Evolutionary conservation across 1,140 invertebrate genomes (phyloP), one percentile per base, ranked within the genome.

Genomic region (Solen grandis): DNA sequence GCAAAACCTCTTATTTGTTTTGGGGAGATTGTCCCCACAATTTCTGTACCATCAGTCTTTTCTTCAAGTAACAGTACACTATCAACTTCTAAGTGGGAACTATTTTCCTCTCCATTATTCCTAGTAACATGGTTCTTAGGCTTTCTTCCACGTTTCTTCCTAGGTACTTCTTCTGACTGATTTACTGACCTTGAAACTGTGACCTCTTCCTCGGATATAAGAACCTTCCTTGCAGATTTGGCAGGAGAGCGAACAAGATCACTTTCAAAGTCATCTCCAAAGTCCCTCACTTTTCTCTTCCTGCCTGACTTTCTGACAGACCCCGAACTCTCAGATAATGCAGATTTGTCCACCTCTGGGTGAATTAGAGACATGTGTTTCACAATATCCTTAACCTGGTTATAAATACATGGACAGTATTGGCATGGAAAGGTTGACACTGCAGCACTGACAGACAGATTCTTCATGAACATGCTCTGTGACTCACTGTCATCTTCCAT

Each of bases 331-430:
- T 22, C 29, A 14, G n/a, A 33, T 13, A 14, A 14, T 33, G 5
- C 25, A 60, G 70, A 57, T 35, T 33, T 63, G 2, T 36, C 50
- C 1, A 50, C 46, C 13, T 66, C 50, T 14, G 10, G 22, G 41
- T 76, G 74, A 10, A 55, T 29, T 35, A 66, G 5, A 38, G 36
- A 16, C 60, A 66, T 76, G 50, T 76, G 74, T 52, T 76, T 66
- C 16, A 76, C 74, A 27, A 76, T 62, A 38, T 55, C 36, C 0
- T 27, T 36, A 63, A 76, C 57, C 16, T 55, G 65, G 41, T 38
- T 29, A 52, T 29, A 76, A 35, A 52, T 52, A 25, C 59, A 63
- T 38, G 65, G 60, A 66, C 74, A 76, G 41, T 38, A 76, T 8
- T 65, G 41, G 31, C 74, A 76, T 27, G 50, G 52, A 36, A 52